Evolutionary conservation across 2,797 vertebrate genomes (phyloP).

Genomic region (Enteromius treurensis): DNA sequence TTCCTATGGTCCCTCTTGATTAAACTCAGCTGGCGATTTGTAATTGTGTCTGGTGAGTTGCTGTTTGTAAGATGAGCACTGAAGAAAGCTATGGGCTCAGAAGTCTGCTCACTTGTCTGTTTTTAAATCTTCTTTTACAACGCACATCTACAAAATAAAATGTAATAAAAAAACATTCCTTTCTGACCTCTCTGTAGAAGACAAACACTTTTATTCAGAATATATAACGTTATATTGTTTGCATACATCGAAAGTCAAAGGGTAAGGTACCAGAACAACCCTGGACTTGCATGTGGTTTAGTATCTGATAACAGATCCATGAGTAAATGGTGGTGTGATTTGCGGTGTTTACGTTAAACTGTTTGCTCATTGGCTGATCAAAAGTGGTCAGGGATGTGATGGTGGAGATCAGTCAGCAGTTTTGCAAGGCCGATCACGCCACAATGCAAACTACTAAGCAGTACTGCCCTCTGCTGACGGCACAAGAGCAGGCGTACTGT

Average conservation of each 20-base stretch:
- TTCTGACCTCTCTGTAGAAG: neutral
- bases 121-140: neutral
- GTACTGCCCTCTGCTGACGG: slow-evolving; percentile 22
- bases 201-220: neutral
- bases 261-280: neutral
- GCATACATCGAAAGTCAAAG: neutral
- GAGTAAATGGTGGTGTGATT: neutral
- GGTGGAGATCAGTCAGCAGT: neutral
- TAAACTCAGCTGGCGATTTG: neutral
- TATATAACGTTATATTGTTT: neutral
- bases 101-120: neutral
- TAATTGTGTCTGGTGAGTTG: neutral
- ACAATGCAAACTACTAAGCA: neutral
- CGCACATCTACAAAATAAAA: neutral
- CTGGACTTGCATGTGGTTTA: neutral
- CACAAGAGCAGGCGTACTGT: neutral
- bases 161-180: neutral
- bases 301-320: neutral
- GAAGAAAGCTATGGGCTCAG: neutral
- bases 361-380: neutral
- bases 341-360: neutral
- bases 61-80: neutral
- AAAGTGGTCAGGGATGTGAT: neutral
- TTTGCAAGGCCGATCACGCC: neutral
- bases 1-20: neutral